Evolutionary conservation across 2,888 invertebrate species (phyloP).

Genomic region (Blastobasis adustella): DNA sequence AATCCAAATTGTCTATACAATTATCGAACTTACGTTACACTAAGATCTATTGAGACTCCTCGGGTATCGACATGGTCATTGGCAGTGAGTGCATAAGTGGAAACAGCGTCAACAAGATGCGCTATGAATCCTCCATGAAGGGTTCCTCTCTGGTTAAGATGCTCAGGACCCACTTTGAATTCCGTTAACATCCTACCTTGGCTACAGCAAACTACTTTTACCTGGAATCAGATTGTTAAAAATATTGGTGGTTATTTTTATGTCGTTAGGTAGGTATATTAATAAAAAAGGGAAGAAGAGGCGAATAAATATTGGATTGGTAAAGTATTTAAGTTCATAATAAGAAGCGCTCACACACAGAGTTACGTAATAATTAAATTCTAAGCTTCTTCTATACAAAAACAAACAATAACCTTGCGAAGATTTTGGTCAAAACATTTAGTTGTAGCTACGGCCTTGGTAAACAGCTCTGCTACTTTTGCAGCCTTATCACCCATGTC

Average conservation of each 20-base stretch:
- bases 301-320: background rate
- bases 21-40: slow-evolving; percentile 77
- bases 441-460: slow-evolving; percentile 51
- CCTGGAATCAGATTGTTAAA: slow-evolving; percentile 28
- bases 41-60: slow-evolving; percentile 89
- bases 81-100: slow-evolving; percentile 85
- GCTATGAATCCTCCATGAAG: slow-evolving; percentile 92
- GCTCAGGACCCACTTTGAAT: slow-evolving; percentile 82
- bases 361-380: background rate
- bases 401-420: slow-evolving; percentile 33
- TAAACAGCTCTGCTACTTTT: slow-evolving; percentile 54
- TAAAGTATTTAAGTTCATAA: background rate
- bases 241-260: background rate
- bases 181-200: slow-evolving; percentile 84
- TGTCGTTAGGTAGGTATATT: too few species aligned
- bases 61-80: slow-evolving; percentile 75
- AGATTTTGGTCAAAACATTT: slow-evolving; percentile 62
- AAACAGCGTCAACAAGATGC: slow-evolving; percentile 81
- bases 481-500: slow-evolving; percentile 49
- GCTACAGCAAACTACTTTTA: slow-evolving; percentile 69
- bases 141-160: slow-evolving; percentile 82
- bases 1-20: too few species aligned
- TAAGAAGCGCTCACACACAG: background rate
- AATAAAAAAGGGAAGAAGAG: background rate
- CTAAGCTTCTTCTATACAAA: background rate